phyloP scores from a whole-genome alignment of 2,113 vertebrate species.

The Spheniscus mendiculus region DNA sequence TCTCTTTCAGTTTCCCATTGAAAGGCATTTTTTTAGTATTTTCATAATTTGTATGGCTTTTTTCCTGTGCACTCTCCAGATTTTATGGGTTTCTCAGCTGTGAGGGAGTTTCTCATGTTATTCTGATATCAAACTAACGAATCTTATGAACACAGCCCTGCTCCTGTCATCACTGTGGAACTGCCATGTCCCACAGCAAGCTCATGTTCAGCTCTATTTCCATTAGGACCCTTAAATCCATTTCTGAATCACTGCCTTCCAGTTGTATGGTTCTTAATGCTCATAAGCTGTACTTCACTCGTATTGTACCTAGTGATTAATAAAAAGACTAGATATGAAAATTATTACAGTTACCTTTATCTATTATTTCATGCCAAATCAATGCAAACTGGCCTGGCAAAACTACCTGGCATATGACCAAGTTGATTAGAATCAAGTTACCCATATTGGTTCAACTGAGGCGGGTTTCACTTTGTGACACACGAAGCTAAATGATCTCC shows the following conservation, averaged over 20 bases:
- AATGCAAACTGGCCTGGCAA: background rate
- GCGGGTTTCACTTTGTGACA: background rate
- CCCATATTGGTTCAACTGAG: background rate
- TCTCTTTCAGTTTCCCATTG: background rate
- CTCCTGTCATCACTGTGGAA: background rate
- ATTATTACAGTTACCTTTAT: background rate
- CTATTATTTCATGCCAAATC: background rate
- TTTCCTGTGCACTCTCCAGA: background rate
- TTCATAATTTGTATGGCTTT: background rate
- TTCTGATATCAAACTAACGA: background rate
- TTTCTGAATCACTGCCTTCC: background rate
- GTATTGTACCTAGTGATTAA: background rate
- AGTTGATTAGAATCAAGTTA: background rate
- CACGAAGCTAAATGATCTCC: background rate
- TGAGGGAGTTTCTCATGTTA: background rate
- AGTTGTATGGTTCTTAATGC: background rate
- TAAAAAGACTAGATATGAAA: background rate
- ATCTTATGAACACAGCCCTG: background rate
- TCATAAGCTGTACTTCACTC: background rate
- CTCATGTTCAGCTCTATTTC: background rate
- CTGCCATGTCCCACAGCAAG: background rate
- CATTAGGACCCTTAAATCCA: background rate
- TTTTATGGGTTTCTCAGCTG: constrained; percentile 2
- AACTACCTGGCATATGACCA: background rate
- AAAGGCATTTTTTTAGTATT: background rate